Evolutionary conservation across 2,888 invertebrate species (phyloP), one percentile per base, ranked within the genome.

Genomic region (Drosophila neonasuta): DNA sequence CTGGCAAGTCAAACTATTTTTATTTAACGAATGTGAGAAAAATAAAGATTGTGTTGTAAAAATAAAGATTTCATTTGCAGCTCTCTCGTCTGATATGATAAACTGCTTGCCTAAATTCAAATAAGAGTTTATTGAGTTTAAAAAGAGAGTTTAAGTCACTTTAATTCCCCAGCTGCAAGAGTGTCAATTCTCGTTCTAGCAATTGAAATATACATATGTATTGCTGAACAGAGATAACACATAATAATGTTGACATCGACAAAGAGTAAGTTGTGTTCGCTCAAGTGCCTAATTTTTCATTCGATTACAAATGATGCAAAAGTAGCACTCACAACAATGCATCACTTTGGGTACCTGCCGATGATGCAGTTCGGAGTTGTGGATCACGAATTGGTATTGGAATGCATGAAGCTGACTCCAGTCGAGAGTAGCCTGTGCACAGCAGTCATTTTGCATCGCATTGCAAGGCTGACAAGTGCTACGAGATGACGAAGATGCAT

Each of bases 401-500:
- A n/a, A 0, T 15, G 32, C 8, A 42, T 36, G 8, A 7, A 17
- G 49, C 36, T 42, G 44, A 13, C 41, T 59, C 34, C 3, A 32
- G 32, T 32, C 32, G 32, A n/a, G 15, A 30, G 49, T 50, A 10
- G 51, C 50, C 54, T 54, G 59, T 17, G 57, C 48, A 39, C 36
- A 41, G 39, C 15, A 65, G 73, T 61, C 68, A 79, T 77, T 84
- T 79, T 75, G 68, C 80, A 79, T 79, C 61, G 72, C 73, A 69
- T 68, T 77, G 70, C 51, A 50, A 65, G 59, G 52, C 68, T 85
- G 87, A 85, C 83, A 87, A 81, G 78, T 76, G 76, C 71, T 74
- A 63, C 74, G 78, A 81, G 77, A 85, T 87, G 83, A 87, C 87
- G 86, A 84, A 80, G 83, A 84, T 80, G 83, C 74, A 84, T 87